Percentiles rank a stretch among this genome's conserved stretches.
phyloP scores from a whole-genome alignment of 1,140 invertebrate genomes.

The Zeugodacus cucurbitae region DNA sequence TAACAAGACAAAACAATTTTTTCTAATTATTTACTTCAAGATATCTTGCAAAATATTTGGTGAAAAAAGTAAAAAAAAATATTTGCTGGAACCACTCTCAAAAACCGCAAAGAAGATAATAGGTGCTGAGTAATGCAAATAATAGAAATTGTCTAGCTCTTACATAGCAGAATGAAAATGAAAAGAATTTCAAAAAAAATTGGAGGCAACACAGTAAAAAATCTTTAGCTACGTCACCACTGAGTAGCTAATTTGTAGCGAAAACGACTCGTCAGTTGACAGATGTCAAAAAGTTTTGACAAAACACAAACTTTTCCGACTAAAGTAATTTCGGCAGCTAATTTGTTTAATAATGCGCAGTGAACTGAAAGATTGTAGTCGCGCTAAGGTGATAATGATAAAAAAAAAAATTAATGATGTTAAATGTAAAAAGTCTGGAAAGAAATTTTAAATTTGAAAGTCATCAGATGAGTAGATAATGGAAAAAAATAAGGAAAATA shows the following conservation, averaged over 20 bases:
- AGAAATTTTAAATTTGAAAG: too few relatives aligned
- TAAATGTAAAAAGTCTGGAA: too few relatives aligned
- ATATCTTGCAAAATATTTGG: too few relatives aligned
- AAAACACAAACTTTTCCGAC: background rate
- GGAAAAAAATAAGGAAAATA: too few relatives aligned
- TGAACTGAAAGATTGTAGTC: background rate
- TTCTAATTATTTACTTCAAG: too few relatives aligned
- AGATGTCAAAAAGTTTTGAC: background rate
- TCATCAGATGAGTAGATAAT: too few relatives aligned
- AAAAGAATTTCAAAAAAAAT: background rate
- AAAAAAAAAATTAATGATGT: background rate
- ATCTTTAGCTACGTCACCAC: too few relatives aligned
- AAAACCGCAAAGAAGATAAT: background rate
- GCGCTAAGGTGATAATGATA: background rate
- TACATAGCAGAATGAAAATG: background rate
- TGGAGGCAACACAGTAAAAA: background rate
- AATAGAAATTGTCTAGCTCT: background rate
- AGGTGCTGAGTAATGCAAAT: background rate
- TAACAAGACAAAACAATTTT: too few relatives aligned
- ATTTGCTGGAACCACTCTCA: background rate
- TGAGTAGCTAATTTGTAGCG: background rate
- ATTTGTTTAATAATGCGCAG: background rate
- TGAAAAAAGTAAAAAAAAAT: too few relatives aligned
- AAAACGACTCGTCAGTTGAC: background rate
- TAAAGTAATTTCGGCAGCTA: background rate